Base-by-base conservation (phyloP, 23 tunicate species). In the Ascidia mentula region DNA sequence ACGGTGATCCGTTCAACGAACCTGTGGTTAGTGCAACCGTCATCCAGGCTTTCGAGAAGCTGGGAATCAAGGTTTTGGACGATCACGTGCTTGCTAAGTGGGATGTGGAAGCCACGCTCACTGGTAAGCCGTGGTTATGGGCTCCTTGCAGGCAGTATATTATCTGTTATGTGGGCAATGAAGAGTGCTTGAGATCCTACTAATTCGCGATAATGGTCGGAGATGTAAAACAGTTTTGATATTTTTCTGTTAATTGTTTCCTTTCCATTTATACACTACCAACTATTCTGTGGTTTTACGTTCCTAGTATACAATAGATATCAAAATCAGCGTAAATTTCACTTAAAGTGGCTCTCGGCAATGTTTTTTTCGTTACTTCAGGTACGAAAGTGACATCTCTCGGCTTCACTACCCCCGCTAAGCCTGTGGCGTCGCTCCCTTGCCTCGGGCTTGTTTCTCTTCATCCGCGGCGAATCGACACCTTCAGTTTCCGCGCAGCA, bases 1-100 rank as follows among this genome's bases (percentile, higher is more conserved):
- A 86, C 35, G 79, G 86, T 5, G 93, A 93, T 78, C 86, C 90
- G 0, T 93, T 93, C 53, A 85, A 93, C 76, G 98, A 93, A 72
- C 98, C 94, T 18, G 73, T 69, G 12, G 86, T 93, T 30, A 78
- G 79, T 24, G 82, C 84, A 31, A 74, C 80, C 6, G 91, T 93
- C 6, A 40, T 35, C 69, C 9, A 6, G 39, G 81, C 77, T 8
- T 45, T 93, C 28, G 69, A 59, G 20, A 37, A 71, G 7, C 80
- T 89, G n/a, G 90, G 87, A 26, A 89, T 93, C 26, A 72, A 69
- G 37, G 86, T 93, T 30, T 36, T 82, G 24, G 87, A 46, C 24
- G 81, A 82, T 38, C 83, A 88, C 60, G 93, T 82, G 31, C 69
- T 88, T n/a, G 93, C 87, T 0, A 34, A 39, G 18, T 88, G 87